Evolutionary conservation across 2,888 invertebrate species (phyloP), one percentile per base, ranked within the genome.

Genomic region (Fragum fragum): DNA sequence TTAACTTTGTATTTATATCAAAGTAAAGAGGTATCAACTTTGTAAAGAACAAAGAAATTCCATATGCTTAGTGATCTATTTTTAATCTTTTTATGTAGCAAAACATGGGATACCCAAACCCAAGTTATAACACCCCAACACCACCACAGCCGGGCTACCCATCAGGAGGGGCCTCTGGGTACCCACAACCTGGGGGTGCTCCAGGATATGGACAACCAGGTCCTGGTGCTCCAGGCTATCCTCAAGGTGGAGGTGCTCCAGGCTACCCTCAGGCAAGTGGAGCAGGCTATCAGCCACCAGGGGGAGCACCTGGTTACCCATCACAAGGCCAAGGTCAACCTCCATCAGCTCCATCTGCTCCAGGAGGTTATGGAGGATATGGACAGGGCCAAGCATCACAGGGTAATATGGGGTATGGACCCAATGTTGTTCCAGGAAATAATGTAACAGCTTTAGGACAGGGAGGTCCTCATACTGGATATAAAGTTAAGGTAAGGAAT

Each of bases 401-500:
- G 39, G 69, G 87, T 71, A 69, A 84, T 71, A 69, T 83, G 78
- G 52, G 75, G 52, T 79, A 85, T 82, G 68, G 63, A 47, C 1
- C 71, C 39, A 72, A 83, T 79, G 71, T 80, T 29, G 39, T 73
- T 39, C 52, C 69, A 70, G 70, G 79, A 57, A 55, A 68, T 55
- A 82, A 78, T 73, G 81, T 81, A 9, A 32, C 73, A 16, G 78
- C 84, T 26, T 47, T 80, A n/a, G 82, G 73, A 21, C 78, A 75
- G 21, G 82, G 82, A n/a, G 77, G 81, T 28, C 76, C 81, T 29
- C 68, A 82, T 21, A 79, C 83, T n/a, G 84, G 76, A 29, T 87
- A 87, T 55, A 87, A 82, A 76, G 72, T 77, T 9, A 84, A 76
- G 78, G 87, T 87, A 79, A 73, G 71, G n/a, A 39, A n/a, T 23